Conservation (phyloP, 92 coral and sea anemone genomes). For the Bergia sp. region DNA sequence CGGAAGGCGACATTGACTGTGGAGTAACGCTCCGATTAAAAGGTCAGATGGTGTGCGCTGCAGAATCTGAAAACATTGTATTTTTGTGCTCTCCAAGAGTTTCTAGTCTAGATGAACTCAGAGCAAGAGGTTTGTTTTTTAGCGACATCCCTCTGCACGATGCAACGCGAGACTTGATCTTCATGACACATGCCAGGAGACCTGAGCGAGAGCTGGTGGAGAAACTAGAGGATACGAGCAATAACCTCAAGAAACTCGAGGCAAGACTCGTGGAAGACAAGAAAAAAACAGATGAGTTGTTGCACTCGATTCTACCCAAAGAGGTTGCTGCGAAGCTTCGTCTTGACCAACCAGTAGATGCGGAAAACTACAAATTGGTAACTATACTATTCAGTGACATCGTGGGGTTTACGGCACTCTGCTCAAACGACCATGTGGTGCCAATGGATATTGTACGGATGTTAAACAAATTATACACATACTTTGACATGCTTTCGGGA, state of each 20-base stretch:
- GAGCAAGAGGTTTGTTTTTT: slow-evolving; percentile 73
- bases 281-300: slow-evolving; percentile 88
- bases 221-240: slow-evolving; percentile 94
- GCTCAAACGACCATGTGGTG: slow-evolving; percentile 91
- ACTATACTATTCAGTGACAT: slow-evolving; percentile 97
- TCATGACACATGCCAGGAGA: slow-evolving; percentile 93
- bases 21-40: slow-evolving; percentile 75
- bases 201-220: slow-evolving; percentile 98
- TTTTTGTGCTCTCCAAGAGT: slow-evolving; percentile 98
- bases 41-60: slow-evolving; percentile 97
- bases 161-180: slow-evolving; percentile 98
- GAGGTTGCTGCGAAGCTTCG: slow-evolving; percentile 97
- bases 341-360: slow-evolving; percentile 90
- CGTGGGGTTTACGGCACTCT: slow-evolving; percentile 96
- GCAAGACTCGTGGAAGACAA: slow-evolving; percentile 91
- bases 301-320: slow-evolving; percentile 93
- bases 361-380: slow-evolving; percentile 93
- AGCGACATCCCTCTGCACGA: slow-evolving; percentile 96
- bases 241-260: slow-evolving; percentile 90
- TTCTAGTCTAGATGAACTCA: slow-evolving; percentile 69
- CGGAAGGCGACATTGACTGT: slow-evolving; percentile 44
- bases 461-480: slow-evolving; percentile 95
- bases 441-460: slow-evolving; percentile 99
- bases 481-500: slow-evolving; percentile 96
- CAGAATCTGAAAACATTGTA: slow-evolving; percentile 80